Conservation (phyloP, 2,797 vertebrate species). For the Bovichtus diacanthus region DNA sequence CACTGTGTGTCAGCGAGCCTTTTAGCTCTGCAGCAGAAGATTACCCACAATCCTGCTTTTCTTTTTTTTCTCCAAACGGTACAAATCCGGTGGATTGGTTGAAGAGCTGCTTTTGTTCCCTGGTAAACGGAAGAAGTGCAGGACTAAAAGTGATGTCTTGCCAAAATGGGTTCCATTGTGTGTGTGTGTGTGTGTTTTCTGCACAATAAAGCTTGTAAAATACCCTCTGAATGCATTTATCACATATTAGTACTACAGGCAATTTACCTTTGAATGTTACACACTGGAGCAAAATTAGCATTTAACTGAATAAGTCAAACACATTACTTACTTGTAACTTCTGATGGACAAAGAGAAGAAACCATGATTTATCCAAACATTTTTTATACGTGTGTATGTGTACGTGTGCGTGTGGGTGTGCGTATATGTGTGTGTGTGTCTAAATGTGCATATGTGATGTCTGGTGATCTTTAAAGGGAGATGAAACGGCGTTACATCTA, state of each 20-base stretch:
- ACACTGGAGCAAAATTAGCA: slow-evolving; percentile 13
- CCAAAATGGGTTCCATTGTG: not conserved
- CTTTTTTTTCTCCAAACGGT: slow-evolving; percentile 7
- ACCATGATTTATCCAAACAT: not conserved
- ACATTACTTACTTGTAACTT: not conserved
- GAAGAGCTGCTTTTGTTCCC: slow-evolving; percentile 43
- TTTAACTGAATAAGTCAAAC: not conserved
- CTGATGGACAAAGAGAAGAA: not conserved
- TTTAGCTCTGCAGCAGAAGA: slow-evolving; percentile 32
- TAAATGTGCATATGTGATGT: no score
- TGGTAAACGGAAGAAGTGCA: slow-evolving; percentile 7
- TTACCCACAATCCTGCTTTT: slow-evolving; percentile 14
- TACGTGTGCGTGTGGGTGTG: no score
- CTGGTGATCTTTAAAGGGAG: not conserved
- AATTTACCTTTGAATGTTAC: slow-evolving; percentile 9
- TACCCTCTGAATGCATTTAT: slow-evolving; percentile 10
- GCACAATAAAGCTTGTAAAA: slow-evolving; percentile 7
- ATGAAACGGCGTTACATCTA: not conserved
- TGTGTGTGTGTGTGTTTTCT: not conserved
- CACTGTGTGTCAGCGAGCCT: slow-evolving; percentile 8
- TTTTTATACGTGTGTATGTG: not conserved
- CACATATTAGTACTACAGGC: not conserved
- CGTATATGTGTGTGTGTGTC: no score
- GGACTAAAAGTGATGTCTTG: slow-evolving; percentile 16
- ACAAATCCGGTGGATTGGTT: slow-evolving; percentile 31